phyloP scores from a whole-genome alignment of 2,113 vertebrate genomes.

The Abramis brama region DNA sequence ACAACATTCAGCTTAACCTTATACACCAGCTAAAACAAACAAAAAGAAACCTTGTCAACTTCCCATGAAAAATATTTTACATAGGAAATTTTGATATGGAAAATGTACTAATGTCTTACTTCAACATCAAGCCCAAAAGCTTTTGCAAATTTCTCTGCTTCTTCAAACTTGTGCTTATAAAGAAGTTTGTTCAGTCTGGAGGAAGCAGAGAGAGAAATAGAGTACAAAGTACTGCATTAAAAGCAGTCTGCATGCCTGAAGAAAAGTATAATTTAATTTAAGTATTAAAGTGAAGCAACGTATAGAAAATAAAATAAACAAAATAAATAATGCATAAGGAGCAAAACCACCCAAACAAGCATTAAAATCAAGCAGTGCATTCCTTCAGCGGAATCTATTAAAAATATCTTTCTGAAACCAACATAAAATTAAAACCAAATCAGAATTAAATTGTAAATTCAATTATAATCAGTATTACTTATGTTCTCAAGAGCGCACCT shows the following conservation, averaged over 20 bases:
- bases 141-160: slow-evolving; percentile 93
- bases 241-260: neutral
- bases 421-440: neutral
- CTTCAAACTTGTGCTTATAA: slow-evolving; percentile 92
- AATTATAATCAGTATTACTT: neutral
- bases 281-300: neutral
- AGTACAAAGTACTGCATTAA: neutral
- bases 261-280: neutral
- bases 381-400: neutral
- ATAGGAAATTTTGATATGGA: neutral
- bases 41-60: neutral
- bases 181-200: slow-evolving; percentile 90
- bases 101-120: slow-evolving; percentile 68
- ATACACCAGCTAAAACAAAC: slow-evolving; percentile 85
- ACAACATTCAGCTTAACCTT: slow-evolving; percentile 92
- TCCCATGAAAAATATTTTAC: neutral
- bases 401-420: neutral
- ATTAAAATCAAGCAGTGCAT: neutral
- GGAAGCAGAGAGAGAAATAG: neutral
- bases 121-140: slow-evolving; percentile 93
- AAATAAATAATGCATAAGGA: slow-evolving; percentile 2
- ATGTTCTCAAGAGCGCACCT: slow-evolving; percentile 73
- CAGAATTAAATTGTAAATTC: neutral
- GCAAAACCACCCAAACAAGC: neutral
- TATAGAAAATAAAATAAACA: neutral